Conservation (phyloP, 2,888 invertebrate genomes). For the Patella ulyssiponensis region DNA sequence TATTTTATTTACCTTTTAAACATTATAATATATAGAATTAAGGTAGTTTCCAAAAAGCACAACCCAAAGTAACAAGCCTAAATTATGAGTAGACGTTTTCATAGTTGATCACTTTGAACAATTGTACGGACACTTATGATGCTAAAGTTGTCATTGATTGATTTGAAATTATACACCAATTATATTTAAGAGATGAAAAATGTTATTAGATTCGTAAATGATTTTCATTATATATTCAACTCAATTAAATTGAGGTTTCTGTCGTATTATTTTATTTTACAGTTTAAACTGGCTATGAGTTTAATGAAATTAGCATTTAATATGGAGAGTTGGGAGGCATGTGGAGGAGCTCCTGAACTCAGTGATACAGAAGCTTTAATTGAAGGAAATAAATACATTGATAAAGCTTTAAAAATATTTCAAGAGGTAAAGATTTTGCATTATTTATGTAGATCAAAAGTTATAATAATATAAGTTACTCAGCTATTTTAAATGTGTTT, state of each 20-base stretch:
- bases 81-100: no score
- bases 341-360: slow-evolving; percentile 64
- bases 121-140: no score
- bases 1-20: not conserved
- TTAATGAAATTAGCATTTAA: slow-evolving; percentile 70
- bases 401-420: slow-evolving; percentile 68
- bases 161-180: no score
- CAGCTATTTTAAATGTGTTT: not conserved
- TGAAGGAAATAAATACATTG: slow-evolving; percentile 69
- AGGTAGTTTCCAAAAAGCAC: no score
- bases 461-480: no score
- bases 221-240: no score
- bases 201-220: no score
- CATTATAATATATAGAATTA: not conserved
- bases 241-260: no score
- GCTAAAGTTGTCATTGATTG: no score
- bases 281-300: slow-evolving; percentile 69
- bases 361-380: slow-evolving; percentile 62
- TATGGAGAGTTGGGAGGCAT: slow-evolving; percentile 71
- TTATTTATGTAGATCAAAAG: not conserved
- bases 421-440: slow-evolving; percentile 55
- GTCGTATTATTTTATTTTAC: slow-evolving; percentile 1
- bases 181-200: no score
- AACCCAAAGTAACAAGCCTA: no score
- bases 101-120: no score